Conservation (phyloP, 2,888 invertebrate genomes). For the Torymus tubicola region DNA sequence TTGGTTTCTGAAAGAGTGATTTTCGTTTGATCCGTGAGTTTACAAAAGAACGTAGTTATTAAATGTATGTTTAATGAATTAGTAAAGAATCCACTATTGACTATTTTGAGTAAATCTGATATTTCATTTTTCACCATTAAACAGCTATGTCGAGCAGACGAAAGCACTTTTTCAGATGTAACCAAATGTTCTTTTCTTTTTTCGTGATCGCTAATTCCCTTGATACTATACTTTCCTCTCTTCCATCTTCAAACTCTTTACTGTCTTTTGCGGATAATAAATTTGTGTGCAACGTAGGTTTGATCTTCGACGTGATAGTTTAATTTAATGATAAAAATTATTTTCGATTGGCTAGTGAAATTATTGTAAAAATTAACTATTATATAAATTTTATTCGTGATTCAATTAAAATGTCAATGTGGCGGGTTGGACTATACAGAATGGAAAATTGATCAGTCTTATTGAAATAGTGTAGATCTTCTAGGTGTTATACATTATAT, state of each 20-base stretch:
- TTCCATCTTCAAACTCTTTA: not conserved
- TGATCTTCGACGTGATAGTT: conserved; percentile 19
- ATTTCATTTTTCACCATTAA: no score
- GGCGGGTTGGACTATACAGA: not conserved
- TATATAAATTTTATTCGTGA: not conserved
- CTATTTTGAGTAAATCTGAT: no score
- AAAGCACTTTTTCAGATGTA: conserved; percentile 1
- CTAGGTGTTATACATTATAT: conserved; percentile 11
- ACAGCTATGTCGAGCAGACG: not conserved
- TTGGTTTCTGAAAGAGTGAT: no score
- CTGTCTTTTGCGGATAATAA: conserved; percentile 10
- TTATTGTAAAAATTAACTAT: not conserved
- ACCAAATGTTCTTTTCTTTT: not conserved
- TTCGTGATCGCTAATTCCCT: not conserved
- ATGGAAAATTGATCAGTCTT: not conserved
- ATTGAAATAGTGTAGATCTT: not conserved
- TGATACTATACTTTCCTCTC: not conserved
- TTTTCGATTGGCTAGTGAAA: conserved; percentile 27
- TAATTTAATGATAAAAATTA: not conserved
- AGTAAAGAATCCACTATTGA: no score
- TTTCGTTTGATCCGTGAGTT: no score
- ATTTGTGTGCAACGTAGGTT: conserved; percentile 24
- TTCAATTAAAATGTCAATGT: no score
- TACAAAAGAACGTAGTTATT: no score
- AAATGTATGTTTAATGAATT: no score